Percentiles rank a stretch among this genome's conserved stretches.
These are phyloP conservation scores for Eilema sororculum DNA, from an alignment of 2,888 invertebrate species.

Conservation along the genomic window DNA sequence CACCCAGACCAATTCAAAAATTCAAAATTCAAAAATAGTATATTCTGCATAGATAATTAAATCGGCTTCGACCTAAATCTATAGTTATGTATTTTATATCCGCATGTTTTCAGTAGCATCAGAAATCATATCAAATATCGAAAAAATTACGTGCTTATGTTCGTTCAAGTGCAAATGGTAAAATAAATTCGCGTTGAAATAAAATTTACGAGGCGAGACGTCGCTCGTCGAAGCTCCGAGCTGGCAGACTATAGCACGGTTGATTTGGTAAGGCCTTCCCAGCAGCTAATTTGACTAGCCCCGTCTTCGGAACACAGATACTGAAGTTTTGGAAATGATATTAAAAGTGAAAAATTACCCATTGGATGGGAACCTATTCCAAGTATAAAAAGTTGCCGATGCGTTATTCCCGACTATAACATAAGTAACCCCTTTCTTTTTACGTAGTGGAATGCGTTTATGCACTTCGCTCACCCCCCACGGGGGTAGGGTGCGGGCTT, in stretches of 20 bases:
- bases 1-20: too few species aligned
- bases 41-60: too few species aligned
- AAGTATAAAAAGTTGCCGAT: background rate
- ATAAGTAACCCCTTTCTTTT: too few species aligned
- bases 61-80: too few species aligned
- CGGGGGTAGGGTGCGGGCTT: too few species aligned
- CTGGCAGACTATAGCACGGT: slow-evolving; percentile 51
- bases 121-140: slow-evolving; percentile 55
- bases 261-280: slow-evolving; percentile 69
- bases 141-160: slow-evolving; percentile 48
- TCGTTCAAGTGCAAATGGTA: slow-evolving; percentile 38
- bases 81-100: background rate
- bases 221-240: slow-evolving; percentile 37
- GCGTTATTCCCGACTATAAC: too few species aligned
- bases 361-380: background rate
- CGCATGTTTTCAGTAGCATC: slow-evolving; percentile 8
- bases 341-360: background rate
- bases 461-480: too few species aligned
- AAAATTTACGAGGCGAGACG: slow-evolving; percentile 41
- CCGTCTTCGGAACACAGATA: slow-evolving; percentile 34
- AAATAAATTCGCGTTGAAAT: slow-evolving; percentile 42
- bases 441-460: too few species aligned
- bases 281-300: slow-evolving; percentile 70
- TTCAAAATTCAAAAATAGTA: too few species aligned
- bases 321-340: slow-evolving; percentile 25